Conservation (phyloP, 2,113 vertebrate genomes). For the Egretta garzetta region DNA sequence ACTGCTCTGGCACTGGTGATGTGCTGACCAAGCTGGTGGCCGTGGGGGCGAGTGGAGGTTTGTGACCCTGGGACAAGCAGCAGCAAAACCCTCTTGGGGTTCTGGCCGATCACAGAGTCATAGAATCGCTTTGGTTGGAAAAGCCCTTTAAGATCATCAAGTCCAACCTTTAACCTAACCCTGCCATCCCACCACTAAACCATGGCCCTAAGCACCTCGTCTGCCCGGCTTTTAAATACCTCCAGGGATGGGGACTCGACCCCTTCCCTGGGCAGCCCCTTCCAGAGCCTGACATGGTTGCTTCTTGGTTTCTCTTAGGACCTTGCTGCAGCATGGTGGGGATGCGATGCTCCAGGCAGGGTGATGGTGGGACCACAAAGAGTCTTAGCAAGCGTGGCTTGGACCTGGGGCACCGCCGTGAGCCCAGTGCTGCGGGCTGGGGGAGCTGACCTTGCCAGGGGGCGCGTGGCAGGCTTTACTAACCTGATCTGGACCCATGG, state of each 20-base stretch:
- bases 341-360: rapidly evolving
- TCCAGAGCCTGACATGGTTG: not conserved
- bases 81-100: not conserved
- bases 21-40: not conserved
- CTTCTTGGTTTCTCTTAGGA: not conserved
- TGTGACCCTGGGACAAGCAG: not conserved
- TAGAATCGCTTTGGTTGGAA: no score
- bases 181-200: no score
- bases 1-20: not conserved
- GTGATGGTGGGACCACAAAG: not conserved
- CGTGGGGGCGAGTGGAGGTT: rapidly evolving
- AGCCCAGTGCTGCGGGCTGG: rapidly evolving
- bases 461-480: rapidly evolving
- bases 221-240: no score
- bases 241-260: no score
- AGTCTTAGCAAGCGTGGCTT: not conserved
- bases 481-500: no score
- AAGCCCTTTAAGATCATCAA: no score
- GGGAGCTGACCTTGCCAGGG: not conserved
- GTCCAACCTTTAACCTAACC: no score
- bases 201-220: no score
- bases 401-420: not conserved
- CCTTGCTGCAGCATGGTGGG: not conserved
- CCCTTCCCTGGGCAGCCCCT: no score
- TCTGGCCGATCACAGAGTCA: rapidly evolving